These are phyloP conservation scores for Hypolimnas misippus DNA, from an alignment of 2,888 invertebrate genomes.

Conservation along the genomic window DNA sequence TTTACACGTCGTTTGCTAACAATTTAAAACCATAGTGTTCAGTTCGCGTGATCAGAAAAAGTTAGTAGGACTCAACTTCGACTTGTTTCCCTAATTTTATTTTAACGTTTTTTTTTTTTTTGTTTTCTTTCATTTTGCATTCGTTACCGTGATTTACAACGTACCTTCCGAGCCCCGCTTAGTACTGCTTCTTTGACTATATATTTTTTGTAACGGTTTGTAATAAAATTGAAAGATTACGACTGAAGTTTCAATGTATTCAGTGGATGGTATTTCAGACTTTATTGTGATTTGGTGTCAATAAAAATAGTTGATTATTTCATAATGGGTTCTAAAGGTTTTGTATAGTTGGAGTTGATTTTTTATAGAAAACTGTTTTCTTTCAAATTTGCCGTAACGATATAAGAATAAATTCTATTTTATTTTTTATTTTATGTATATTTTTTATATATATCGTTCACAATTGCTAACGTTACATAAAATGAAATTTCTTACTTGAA, in stretches of 20 bases:
- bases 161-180: slow-evolving; percentile 28
- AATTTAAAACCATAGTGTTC: slow-evolving; percentile 67
- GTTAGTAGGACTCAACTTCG: slow-evolving; percentile 73
- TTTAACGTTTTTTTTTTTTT: slow-evolving; percentile 69
- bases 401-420: too few relatives aligned
- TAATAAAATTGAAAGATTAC: slow-evolving; percentile 35
- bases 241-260: slow-evolving; percentile 15
- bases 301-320: slow-evolving; percentile 1
- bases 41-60: slow-evolving; percentile 66
- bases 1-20: slow-evolving; percentile 16
- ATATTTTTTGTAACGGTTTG: slow-evolving; percentile 35
- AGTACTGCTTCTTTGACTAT: slow-evolving; percentile 17
- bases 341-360: too few relatives aligned
- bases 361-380: too few relatives aligned
- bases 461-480: too few relatives aligned
- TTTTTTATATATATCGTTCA: too few relatives aligned
- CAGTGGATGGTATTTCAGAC: slow-evolving; percentile 2
- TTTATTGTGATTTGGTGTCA: background rate
- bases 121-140: slow-evolving; percentile 62
- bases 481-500: too few relatives aligned
- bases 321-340: background rate
- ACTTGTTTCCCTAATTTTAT: slow-evolving; percentile 76
- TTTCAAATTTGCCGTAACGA: too few relatives aligned
- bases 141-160: slow-evolving; percentile 66
- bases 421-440: too few relatives aligned